Evolutionary conservation across 2,888 invertebrate species (phyloP), one percentile per base, ranked within the genome.

Genomic region (Yponomeuta plumbellus): DNA sequence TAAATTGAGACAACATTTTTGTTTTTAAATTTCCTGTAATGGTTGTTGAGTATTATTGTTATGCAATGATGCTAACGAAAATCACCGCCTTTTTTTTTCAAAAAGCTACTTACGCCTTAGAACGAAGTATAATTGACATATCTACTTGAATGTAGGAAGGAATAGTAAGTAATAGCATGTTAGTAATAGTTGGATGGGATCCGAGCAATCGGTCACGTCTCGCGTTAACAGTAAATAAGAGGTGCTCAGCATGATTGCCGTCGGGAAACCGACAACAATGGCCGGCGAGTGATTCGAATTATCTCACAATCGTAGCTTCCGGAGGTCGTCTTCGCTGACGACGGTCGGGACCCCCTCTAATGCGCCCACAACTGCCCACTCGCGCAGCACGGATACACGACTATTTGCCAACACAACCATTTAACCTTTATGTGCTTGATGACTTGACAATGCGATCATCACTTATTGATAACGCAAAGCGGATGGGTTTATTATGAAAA

Each of bases 221-320:
- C 44, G 62, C 62, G 26, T 39, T 17, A 23, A 62, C n/a, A 34
- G 69, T 70, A 52, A 52, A 71, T 62, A 61, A 58, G 65, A 62
- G 61, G 20, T 66, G 58, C 20, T 66, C 56, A 40, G 23, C 26
- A 56, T 11, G 56, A 76, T 80, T 75, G 71, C 71, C 67, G 75
- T 77, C 81, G 80, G 82, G 85, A 85, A 81, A 84, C 79, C 75
- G 76, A 70, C 78, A 79, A 85, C 86, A 84, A 84, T 80, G 77
- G 76, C 76, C 74, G 71, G 76, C 76, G 83, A 82, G 74, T 81
- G 82, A 80, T 83, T 86, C 80, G 85, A 88, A 88, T 88, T 87
- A 88, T 85, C 83, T 85, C 83, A 80, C 88, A 88, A 86, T 88
- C 85, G 78, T 71, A 70, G 77, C 76, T 87, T 89, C 89, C 89